Percentiles rank a stretch among this genome's conserved stretches.
Conservation (phyloP, 2,797 vertebrate species). For the Fratercula arctica region DNA sequence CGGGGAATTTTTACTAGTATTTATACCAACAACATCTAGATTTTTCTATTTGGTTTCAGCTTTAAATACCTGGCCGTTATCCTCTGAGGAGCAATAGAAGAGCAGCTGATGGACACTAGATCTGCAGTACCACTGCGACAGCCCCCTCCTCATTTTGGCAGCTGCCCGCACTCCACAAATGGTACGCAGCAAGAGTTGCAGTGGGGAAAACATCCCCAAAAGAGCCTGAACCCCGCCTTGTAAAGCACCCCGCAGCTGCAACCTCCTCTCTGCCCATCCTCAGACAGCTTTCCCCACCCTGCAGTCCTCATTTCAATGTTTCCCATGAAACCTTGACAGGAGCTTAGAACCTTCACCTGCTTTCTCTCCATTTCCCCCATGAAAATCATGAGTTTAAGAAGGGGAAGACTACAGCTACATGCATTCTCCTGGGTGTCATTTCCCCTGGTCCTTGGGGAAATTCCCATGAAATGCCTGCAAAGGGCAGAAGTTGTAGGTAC, state of each 20-base stretch:
- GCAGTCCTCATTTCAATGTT: background rate
- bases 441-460: background rate
- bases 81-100: too few species aligned
- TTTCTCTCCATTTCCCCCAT: background rate
- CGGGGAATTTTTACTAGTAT: background rate
- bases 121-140: background rate
- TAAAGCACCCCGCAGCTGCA: background rate
- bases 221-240: background rate
- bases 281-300: background rate
- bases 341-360: background rate
- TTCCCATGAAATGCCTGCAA: background rate
- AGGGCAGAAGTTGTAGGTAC: background rate
- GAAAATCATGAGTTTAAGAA: background rate
- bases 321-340: background rate
- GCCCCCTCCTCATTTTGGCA: rapidly evolving
- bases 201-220: background rate
- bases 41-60: background rate
- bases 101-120: background rate
- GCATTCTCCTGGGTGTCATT: background rate
- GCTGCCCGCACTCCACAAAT: rapidly evolving
- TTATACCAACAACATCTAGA: background rate
- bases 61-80: background rate
- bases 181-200: background rate
- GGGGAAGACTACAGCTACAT: background rate
- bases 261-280: background rate